These are phyloP conservation scores for Icerya purchasi DNA, from an alignment of 2,888 invertebrate genomes.

Conservation along the genomic window DNA sequence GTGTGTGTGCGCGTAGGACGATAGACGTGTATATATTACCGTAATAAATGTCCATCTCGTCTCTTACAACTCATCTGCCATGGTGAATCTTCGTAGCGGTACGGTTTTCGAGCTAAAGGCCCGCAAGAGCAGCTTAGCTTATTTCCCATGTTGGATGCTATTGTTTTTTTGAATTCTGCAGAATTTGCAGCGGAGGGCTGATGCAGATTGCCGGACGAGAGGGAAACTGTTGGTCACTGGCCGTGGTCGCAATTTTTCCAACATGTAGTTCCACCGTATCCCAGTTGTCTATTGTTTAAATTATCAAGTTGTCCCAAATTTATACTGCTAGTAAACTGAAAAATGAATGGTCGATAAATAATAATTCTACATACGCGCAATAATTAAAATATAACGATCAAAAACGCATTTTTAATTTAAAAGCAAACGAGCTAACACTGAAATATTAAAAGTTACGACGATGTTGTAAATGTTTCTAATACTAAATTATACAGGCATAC, in stretches of 20 bases:
- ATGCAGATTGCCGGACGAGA: slow-evolving; percentile 3
- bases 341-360: too few relatives aligned
- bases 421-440: too few relatives aligned
- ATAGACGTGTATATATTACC: slow-evolving; percentile 43
- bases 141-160: slow-evolving; percentile 54
- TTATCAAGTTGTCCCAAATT: neutral
- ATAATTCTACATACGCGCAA: too few relatives aligned
- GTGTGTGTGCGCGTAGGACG: neutral
- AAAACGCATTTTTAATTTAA: too few relatives aligned
- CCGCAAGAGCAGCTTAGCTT: slow-evolving; percentile 93
- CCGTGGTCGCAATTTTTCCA: neutral
- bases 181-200: slow-evolving; percentile 6
- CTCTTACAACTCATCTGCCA: slow-evolving; percentile 73
- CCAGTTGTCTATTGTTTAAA: neutral
- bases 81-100: slow-evolving; percentile 88
- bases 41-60: slow-evolving; percentile 61
- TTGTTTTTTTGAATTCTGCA: too few relatives aligned
- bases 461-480: too few relatives aligned
- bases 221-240: neutral
- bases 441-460: too few relatives aligned
- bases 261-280: neutral
- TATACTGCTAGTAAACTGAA: neutral
- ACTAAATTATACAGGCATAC: too few relatives aligned
- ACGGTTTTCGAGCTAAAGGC: slow-evolving; percentile 86
- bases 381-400: too few relatives aligned